Conservation (phyloP, 2,888 invertebrate genomes). For the Blera fallax region DNA sequence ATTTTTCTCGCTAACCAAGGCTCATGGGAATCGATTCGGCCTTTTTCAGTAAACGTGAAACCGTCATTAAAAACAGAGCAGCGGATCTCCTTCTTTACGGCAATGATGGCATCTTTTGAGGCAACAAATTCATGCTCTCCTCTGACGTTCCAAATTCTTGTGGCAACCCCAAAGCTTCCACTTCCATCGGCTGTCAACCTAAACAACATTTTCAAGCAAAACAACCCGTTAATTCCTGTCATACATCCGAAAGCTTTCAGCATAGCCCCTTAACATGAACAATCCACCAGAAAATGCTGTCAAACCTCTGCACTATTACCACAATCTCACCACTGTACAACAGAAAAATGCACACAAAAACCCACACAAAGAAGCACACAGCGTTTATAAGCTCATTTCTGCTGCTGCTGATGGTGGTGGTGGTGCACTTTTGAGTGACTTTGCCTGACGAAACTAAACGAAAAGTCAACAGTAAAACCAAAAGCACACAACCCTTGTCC, state of each 20-base stretch:
- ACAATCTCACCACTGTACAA: constrained; percentile 13
- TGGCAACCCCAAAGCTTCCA: not conserved
- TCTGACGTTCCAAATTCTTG: no score
- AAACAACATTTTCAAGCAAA: constrained; percentile 37
- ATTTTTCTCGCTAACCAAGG: no score
- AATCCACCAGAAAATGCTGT: constrained; percentile 13
- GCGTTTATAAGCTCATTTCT: constrained; percentile 65
- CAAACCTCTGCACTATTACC: constrained; percentile 11
- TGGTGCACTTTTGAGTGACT: constrained; percentile 69
- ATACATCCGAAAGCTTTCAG: constrained; percentile 39
- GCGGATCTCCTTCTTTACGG: no score
- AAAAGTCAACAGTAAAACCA: constrained; percentile 53
- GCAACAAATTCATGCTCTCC: no score
- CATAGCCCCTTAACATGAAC: not conserved
- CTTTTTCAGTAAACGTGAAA: no score
- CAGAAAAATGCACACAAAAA: constrained; percentile 8
- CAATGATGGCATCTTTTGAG: no score
- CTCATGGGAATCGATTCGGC: no score
- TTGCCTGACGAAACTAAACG: constrained; percentile 35
- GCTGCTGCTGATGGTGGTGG: no score
- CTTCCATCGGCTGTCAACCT: constrained; percentile 35
- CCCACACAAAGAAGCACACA: constrained; percentile 48
- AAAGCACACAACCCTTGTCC: constrained; percentile 17
- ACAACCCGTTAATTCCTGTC: constrained; percentile 54
- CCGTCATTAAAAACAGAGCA: no score